A percentile compares a stretch with the other conserved stretches of the same genome.
phyloP scores from a whole-genome alignment of 2,113 vertebrate species.

The Picathartes gymnocephalus region DNA sequence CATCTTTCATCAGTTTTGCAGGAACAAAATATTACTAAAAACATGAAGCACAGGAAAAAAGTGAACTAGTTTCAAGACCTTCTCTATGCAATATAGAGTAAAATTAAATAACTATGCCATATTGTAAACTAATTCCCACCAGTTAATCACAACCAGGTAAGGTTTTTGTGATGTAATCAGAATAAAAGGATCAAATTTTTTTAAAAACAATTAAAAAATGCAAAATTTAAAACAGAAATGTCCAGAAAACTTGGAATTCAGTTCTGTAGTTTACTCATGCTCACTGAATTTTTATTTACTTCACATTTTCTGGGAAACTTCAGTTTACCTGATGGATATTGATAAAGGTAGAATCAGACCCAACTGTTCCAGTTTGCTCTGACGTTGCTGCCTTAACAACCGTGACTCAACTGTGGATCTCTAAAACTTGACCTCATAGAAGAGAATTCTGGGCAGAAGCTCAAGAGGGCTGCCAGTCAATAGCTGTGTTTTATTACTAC shows the following conservation, averaged over 20 bases:
- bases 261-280: not conserved
- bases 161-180: not conserved
- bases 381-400: not conserved
- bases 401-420: not conserved
- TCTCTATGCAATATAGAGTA: not conserved
- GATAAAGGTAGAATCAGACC: not conserved
- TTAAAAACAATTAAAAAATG: not conserved
- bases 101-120: not conserved
- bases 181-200: not conserved
- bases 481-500: not conserved
- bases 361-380: not conserved
- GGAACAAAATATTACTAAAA: not conserved
- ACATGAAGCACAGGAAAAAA: not conserved
- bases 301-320: not conserved
- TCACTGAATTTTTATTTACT: not conserved
- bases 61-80: not conserved
- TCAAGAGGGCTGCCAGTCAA: slow-evolving; percentile 10
- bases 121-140: not conserved
- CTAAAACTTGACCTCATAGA: not conserved
- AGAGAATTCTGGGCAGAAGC: not conserved
- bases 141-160: not conserved
- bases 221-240: not conserved
- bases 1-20: not conserved
- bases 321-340: not conserved
- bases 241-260: not conserved